Percentiles rank a stretch among this genome's conserved stretches.
These are phyloP conservation scores for Scleropages formosus DNA, from an alignment of 2,797 vertebrate genomes.

Conservation along the genomic window DNA sequence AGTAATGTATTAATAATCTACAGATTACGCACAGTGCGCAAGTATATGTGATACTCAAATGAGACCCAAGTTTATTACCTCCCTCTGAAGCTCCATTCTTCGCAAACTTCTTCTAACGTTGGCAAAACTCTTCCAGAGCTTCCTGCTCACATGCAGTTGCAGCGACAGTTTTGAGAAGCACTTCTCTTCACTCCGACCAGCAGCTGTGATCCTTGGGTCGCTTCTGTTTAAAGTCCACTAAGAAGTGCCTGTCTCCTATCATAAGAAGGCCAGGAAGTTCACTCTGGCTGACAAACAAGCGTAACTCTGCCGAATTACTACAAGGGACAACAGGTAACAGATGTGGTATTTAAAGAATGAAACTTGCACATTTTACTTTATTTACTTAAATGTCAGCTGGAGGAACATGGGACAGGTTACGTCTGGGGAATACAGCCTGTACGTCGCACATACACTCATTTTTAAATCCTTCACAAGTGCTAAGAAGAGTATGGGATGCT, in stretches of 20 bases:
- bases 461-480: too few species aligned
- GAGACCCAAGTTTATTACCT: constrained; percentile 14
- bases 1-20: too few species aligned
- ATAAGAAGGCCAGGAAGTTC: not conserved
- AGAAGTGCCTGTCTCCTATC: constrained; percentile 9
- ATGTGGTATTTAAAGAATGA: too few species aligned
- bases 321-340: too few species aligned
- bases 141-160: not conserved
- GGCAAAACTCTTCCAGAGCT: constrained; percentile 9
- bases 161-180: not conserved
- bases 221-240: constrained; percentile 18
- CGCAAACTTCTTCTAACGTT: not conserved
- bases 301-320: too few species aligned
- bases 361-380: too few species aligned
- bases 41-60: not conserved
- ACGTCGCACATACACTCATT: too few species aligned
- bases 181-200: not conserved
- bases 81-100: constrained; percentile 7
- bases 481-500: too few species aligned
- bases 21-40: not conserved
- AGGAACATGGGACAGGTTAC: too few species aligned
- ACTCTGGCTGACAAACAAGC: too few species aligned
- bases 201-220: not conserved
- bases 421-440: too few species aligned
- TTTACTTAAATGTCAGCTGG: too few species aligned